Evolutionary conservation across 2,888 invertebrate genomes (phyloP), one percentile per base, ranked within the genome.

Genomic region (Therioaphis trifolii): DNA sequence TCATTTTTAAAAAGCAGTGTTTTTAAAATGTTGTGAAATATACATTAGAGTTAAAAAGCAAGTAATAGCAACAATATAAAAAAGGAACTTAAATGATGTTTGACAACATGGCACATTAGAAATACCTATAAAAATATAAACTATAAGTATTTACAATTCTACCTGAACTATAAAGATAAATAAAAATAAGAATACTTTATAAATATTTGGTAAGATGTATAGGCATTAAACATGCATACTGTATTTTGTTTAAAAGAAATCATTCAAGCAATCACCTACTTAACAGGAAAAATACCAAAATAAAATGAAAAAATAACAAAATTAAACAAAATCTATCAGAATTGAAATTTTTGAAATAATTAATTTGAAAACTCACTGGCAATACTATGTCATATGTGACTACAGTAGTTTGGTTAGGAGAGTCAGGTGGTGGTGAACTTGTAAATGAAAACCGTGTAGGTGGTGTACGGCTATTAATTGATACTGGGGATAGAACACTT

Each of bases 351-450:
- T 58, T n/a, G 18, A 24, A 80, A 71, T 43, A 79, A n/a, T n/a
- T n/a, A 66, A 15, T 35, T 24, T 1, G 12, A 43, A 40, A 72
- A 82, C 80, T 82, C 80, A 82, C 80, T 61, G 80, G 80, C 40
- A 82, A 72, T 63, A 82, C 80, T 35, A 82, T 82, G 72, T 82
- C 80, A 72, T 72, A 82, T 72, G 80, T 82, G 61, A 82, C 46
- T 40, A 82, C 72, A 63, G 80, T 82, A 82, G 80, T 82, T 72
- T 82, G 80, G 18, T 74, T 71, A 72, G 87, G 87, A 27, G 87
- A 87, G 84, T 87, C 87, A 77, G 87, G 87, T n/a, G 87, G 87
- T 58, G 88, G 87, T 75, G 87, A 86, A 75, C 87, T 87, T 69
- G 87, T 86, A 85, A 87, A 88, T 46, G 87, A 87, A 85, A 87